Percentiles rank a stretch among this genome's conserved stretches.
These are phyloP conservation scores for Ophraella communa DNA, from an alignment of 2,888 invertebrate genomes.

Conservation along the genomic window DNA sequence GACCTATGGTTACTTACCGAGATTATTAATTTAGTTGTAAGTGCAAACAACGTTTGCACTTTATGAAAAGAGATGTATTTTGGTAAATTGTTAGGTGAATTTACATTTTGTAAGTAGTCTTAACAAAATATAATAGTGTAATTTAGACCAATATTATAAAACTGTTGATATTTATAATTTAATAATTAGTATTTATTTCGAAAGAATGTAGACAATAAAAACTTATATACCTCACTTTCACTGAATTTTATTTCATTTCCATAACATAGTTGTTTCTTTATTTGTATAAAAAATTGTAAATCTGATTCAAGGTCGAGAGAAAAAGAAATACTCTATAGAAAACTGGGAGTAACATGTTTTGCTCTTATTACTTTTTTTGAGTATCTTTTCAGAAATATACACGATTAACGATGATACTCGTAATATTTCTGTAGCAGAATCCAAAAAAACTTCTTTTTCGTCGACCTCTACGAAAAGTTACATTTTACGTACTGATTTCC, in stretches of 20 bases:
- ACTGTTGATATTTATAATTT: not conserved
- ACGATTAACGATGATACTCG: no score
- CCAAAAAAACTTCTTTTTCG: no score
- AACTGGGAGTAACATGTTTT: no score
- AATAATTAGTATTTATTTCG: not conserved
- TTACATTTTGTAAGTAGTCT: conserved; percentile 3
- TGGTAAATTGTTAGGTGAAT: not conserved
- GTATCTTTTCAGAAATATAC: no score
- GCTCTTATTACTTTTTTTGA: no score
- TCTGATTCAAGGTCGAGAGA: no score
- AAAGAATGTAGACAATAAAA: not conserved
- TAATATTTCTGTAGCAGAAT: no score
- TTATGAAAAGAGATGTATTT: not conserved
- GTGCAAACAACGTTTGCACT: not conserved
- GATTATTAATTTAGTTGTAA: not conserved
- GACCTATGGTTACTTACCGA: not conserved
- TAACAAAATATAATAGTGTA: not conserved
- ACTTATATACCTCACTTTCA: not conserved
- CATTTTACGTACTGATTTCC: no score
- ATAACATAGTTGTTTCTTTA: not conserved
- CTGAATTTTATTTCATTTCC: not conserved
- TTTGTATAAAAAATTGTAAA: no score
- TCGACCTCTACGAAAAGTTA: no score
- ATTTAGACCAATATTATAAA: conserved; percentile 9
- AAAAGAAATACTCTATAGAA: no score